These are phyloP conservation scores for Ernsta delagoae DNA, from an alignment of 2,888 invertebrate genomes.

Conservation along the genomic window DNA sequence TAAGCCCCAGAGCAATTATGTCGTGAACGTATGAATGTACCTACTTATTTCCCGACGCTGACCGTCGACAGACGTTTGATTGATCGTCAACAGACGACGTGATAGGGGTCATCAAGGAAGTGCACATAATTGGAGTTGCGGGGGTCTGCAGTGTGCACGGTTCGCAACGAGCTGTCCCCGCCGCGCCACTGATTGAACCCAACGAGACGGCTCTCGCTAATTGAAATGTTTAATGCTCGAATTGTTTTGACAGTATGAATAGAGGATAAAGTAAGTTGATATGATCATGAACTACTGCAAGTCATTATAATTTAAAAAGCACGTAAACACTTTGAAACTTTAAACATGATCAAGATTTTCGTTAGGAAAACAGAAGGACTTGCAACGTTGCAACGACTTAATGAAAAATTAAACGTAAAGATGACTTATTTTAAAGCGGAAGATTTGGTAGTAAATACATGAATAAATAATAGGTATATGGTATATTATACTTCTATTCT, in stretches of 20 bases:
- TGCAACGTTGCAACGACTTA: too few species aligned
- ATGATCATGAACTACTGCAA: too few species aligned
- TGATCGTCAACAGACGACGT: conserved; percentile 34
- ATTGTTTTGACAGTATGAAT: not conserved
- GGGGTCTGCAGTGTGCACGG: not conserved
- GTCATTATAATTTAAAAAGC: too few species aligned
- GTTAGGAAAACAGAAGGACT: too few species aligned
- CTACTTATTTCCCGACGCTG: conserved; percentile 31
- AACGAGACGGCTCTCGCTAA: not conserved
- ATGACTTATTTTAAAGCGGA: too few species aligned
- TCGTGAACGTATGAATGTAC: conserved; percentile 56
- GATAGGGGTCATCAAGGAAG: conserved; percentile 30
- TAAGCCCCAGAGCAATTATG: conserved; percentile 55
- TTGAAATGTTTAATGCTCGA: not conserved
- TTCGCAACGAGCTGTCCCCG: conserved; percentile 4
- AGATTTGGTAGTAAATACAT: too few species aligned
- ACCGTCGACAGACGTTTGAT: conserved; percentile 16
- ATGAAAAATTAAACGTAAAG: too few species aligned
- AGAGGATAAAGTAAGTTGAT: not conserved
- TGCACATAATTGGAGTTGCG: conserved; percentile 25
- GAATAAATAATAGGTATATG: too few species aligned
- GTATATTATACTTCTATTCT: too few species aligned
- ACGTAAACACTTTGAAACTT: too few species aligned
- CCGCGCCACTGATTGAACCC: conserved; percentile 24
- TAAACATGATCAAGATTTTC: too few species aligned